Evolutionary conservation across 2,888 invertebrate species (phyloP).

Genomic region (Acrobasis repandana): DNA sequence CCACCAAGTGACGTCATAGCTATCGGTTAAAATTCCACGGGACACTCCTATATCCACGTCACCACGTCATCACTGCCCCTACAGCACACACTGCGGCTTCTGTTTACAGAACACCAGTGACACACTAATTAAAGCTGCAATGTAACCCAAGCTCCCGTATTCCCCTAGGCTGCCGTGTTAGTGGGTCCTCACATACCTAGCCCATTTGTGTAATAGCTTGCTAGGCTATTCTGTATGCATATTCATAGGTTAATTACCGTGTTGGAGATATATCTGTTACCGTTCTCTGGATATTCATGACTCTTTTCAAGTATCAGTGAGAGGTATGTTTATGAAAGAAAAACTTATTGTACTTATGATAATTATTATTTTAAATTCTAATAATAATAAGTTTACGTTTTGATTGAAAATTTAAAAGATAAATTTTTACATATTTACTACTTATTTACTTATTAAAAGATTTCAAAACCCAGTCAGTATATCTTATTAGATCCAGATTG

Average conservation of each 20-base stretch:
- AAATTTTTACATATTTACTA: too few relatives aligned
- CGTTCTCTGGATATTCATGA: constrained; percentile 13
- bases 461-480: too few relatives aligned
- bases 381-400: neutral
- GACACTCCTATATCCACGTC: too few relatives aligned
- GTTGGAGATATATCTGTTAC: constrained; percentile 9
- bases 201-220: constrained; percentile 40
- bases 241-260: constrained; percentile 16
- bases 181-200: constrained; percentile 31
- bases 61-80: neutral
- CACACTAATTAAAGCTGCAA: constrained; percentile 57
- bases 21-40: too few relatives aligned
- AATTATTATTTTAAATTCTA: neutral
- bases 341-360: neutral
- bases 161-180: constrained; percentile 37
- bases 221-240: constrained; percentile 23
- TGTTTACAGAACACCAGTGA: constrained; percentile 35
- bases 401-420: too few relatives aligned
- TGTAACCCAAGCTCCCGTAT: constrained; percentile 40
- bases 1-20: too few relatives aligned
- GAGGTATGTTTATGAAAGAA: neutral
- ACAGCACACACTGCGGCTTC: constrained; percentile 26
- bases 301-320: neutral
- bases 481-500: too few relatives aligned
- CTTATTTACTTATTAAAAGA: too few relatives aligned